A percentile compares a stretch with the other conserved stretches of the same genome.
These are phyloP conservation scores for Urocynchramus pylzowi DNA, from an alignment of 2,113 vertebrate species.

Conservation along the genomic window DNA sequence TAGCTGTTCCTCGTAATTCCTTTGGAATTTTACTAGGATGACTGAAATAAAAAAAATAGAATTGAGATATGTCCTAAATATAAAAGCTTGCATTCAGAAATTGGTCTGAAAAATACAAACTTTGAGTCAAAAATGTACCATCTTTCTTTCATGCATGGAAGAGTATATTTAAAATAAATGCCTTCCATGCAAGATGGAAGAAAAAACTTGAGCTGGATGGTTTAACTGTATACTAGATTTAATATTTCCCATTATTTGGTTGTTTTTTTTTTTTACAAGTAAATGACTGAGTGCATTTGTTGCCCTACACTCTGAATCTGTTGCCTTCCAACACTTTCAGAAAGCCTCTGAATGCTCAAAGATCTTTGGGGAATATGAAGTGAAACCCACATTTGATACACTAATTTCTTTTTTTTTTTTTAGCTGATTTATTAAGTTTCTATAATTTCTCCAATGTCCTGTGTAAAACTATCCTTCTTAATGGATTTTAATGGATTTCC, in stretches of 20 bases:
- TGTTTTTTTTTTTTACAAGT: neutral
- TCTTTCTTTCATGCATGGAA: neutral
- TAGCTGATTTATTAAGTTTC: neutral
- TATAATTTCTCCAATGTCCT: fast-evolving
- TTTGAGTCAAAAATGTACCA: neutral
- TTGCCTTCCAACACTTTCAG: neutral
- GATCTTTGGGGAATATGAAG: neutral
- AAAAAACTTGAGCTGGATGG: neutral
- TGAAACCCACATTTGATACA: neutral
- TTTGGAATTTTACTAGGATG: neutral
- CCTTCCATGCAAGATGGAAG: neutral
- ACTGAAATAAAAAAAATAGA: neutral
- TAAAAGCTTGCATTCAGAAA: neutral
- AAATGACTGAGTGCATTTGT: neutral
- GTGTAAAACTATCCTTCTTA: neutral
- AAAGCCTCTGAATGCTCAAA: neutral
- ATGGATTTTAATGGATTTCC: neutral
- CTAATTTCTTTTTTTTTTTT: neutral
- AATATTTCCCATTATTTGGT: fast-evolving
- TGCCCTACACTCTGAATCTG: neutral
- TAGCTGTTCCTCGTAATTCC: neutral
- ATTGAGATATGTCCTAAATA: neutral
- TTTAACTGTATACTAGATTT: neutral
- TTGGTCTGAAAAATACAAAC: neutral
- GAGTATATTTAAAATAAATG: neutral